phyloP scores from a whole-genome alignment of 2,113 vertebrate genomes.

The Turdus rufiventris region DNA sequence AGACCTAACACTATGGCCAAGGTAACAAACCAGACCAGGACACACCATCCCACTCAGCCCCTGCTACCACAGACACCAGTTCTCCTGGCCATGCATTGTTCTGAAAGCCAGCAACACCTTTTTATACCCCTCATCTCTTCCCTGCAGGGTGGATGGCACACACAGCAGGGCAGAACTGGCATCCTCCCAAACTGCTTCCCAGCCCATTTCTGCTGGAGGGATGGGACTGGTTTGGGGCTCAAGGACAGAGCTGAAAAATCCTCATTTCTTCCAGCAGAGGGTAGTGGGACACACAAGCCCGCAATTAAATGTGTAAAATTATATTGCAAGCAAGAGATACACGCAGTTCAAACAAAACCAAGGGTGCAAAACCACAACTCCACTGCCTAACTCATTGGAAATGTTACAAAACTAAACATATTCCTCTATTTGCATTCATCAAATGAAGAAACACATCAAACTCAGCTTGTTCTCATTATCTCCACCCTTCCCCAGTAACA shows the following conservation, averaged over 20 bases:
- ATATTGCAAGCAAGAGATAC: background rate
- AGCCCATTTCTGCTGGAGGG: background rate
- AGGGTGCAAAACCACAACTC: background rate
- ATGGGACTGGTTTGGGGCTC: background rate
- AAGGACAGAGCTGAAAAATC: background rate
- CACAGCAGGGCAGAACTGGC: background rate
- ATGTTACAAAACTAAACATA: background rate
- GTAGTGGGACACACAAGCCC: background rate
- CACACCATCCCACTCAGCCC: background rate
- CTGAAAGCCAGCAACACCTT: background rate
- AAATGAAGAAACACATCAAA: background rate
- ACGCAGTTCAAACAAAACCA: background rate
- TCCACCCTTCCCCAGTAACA: background rate
- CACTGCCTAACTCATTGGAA: background rate
- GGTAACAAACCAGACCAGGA: background rate
- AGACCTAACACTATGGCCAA: background rate
- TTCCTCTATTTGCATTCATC: background rate
- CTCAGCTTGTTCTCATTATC: background rate
- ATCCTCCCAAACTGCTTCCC: background rate
- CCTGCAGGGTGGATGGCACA: background rate
- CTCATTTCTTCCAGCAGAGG: conserved; percentile 31
- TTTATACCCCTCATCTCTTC: background rate
- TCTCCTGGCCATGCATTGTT: accelerated
- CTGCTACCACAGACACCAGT: background rate
- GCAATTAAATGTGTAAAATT: background rate